A percentile compares a stretch with the other conserved stretches of the same genome.
Conservation (phyloP, 2,888 invertebrate genomes). For the Eristalinus sepulchralis region DNA sequence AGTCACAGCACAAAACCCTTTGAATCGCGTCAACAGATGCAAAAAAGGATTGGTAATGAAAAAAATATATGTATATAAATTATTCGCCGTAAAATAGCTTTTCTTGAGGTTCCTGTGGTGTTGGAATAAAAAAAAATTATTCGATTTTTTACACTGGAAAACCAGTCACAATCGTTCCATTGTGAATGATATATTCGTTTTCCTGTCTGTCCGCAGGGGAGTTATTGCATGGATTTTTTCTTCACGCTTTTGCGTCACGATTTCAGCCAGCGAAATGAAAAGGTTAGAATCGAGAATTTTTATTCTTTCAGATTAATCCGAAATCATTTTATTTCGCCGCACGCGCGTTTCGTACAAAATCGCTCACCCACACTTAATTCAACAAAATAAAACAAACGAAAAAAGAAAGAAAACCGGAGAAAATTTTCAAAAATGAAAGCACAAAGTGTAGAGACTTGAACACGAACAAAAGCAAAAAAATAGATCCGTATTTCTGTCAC, state of each 20-base stretch:
- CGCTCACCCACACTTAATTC: constrained; percentile 51
- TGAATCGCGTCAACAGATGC: constrained; percentile 37
- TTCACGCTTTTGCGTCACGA: constrained; percentile 56
- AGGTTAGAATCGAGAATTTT: constrained; percentile 35
- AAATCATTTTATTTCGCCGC: constrained; percentile 23
- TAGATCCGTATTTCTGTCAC: constrained; percentile 17
- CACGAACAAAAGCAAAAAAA: constrained; percentile 43
- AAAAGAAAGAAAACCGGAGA: constrained; percentile 12
- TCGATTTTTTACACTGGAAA: constrained; percentile 43
- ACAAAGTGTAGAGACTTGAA: constrained; percentile 52
- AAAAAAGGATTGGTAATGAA: constrained; percentile 41
- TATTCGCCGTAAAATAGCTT: constrained; percentile 49
- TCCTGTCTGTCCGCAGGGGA: constrained; percentile 46
- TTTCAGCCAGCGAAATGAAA: constrained; percentile 10
- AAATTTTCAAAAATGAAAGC: constrained; percentile 23
- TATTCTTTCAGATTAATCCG: neutral
- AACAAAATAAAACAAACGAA: constrained; percentile 6
- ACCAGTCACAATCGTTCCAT: constrained; percentile 61
- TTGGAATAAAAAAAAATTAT: constrained; percentile 42
- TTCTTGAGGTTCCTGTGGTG: constrained; percentile 57
- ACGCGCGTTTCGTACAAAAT: constrained; percentile 34
- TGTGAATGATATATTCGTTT: constrained; percentile 58
- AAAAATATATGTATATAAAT: constrained; percentile 39
- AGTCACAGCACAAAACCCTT: constrained; percentile 38
- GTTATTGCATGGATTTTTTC: constrained; percentile 49